These are phyloP conservation scores for Lerema accius DNA, from an alignment of 1,140 invertebrate species.

Conservation along the genomic window DNA sequence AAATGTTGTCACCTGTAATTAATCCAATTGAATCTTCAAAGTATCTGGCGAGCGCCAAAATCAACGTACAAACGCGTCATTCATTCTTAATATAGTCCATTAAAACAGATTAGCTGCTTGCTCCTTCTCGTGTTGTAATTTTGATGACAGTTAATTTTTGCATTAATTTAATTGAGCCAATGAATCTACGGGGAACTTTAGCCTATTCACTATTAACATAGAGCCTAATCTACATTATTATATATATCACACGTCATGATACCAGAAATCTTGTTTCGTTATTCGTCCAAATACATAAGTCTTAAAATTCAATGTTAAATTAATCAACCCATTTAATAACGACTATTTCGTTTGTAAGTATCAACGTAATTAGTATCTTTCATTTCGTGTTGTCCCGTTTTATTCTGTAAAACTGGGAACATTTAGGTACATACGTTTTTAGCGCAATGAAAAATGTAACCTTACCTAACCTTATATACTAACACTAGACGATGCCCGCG, in stretches of 20 bases:
- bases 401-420: no score
- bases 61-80: slow-evolving; percentile 1
- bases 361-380: no score
- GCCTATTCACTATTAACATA: not conserved
- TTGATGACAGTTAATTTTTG: slow-evolving; percentile 23
- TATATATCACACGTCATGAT: slow-evolving; percentile 2
- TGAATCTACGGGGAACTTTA: not conserved
- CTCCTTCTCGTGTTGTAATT: slow-evolving; percentile 17
- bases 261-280: no score
- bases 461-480: no score
- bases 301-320: no score
- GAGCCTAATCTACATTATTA: not conserved
- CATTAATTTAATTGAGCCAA: slow-evolving; percentile 17
- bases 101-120: slow-evolving; percentile 14
- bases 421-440: no score
- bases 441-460: no score
- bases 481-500: no score
- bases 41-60: not conserved
- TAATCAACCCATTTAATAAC: no score
- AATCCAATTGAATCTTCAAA: not conserved
- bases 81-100: slow-evolving; percentile 20
- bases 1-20: not conserved
- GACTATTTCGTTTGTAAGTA: no score
- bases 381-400: no score
- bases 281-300: no score